These are phyloP conservation scores for Porites evermanni DNA, from an alignment of 92 coral and sea anemone species.

Conservation along the genomic window DNA sequence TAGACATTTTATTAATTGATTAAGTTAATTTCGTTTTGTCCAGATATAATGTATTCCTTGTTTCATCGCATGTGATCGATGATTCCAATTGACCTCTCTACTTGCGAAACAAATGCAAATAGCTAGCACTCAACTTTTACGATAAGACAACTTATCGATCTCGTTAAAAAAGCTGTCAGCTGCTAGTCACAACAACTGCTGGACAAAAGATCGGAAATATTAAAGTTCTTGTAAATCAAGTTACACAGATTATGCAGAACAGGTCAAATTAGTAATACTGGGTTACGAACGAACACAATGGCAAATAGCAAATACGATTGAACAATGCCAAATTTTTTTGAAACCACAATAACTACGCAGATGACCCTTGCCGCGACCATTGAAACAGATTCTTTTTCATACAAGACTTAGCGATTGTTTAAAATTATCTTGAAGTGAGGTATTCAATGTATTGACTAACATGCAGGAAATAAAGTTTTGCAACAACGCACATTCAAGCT, in stretches of 20 bases:
- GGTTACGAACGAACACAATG: slow-evolving; percentile 14
- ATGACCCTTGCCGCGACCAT: slow-evolving; percentile 32
- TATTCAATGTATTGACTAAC: background rate
- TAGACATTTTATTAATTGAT: slow-evolving; percentile 4
- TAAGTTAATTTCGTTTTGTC: slow-evolving; percentile 25
- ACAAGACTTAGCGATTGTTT: background rate
- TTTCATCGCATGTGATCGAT: background rate
- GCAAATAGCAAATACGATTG: background rate
- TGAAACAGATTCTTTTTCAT: slow-evolving; percentile 2
- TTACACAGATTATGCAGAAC: background rate
- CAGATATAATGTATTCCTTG: background rate
- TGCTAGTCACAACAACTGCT: background rate
- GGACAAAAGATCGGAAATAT: slow-evolving; percentile 14
- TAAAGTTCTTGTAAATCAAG: background rate
- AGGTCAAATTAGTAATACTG: background rate
- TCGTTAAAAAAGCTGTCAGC: slow-evolving; percentile 14
- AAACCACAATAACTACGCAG: slow-evolving; percentile 43
- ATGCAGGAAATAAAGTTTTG: background rate
- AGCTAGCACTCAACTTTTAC: background rate
- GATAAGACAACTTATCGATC: slow-evolving; percentile 1
- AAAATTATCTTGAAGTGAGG: background rate
- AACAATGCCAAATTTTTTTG: slow-evolving; percentile 25
- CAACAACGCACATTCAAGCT: background rate
- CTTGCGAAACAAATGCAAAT: slow-evolving; percentile 19
- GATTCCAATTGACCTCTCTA: background rate